These are phyloP conservation scores for Myiotriccus ornatus DNA, from an alignment of 2,797 vertebrate genomes.

Conservation along the genomic window DNA sequence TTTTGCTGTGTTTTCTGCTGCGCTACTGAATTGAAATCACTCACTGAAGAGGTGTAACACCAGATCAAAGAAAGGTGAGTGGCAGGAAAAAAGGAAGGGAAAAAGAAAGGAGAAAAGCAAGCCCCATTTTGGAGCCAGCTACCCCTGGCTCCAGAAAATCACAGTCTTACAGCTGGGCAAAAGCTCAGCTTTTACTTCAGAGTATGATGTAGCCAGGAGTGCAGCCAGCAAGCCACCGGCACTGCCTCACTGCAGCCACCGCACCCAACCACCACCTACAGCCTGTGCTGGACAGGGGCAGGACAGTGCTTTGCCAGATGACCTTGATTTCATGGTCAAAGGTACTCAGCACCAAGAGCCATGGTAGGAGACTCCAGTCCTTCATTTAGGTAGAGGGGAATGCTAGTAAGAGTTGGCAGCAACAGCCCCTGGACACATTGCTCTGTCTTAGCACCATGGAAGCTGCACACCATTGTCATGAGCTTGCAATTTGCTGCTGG, in stretches of 20 bases:
- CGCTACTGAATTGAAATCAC: not conserved
- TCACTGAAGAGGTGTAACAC: not conserved
- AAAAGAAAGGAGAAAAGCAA: not conserved
- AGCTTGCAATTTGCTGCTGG: not conserved
- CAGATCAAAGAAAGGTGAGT: not conserved
- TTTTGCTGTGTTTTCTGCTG: not conserved
- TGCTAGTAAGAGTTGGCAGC: not conserved
- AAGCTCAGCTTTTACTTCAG: not conserved
- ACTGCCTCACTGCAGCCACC: not conserved
- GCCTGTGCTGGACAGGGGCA: not conserved
- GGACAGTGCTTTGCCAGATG: not conserved
- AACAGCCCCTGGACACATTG: not conserved
- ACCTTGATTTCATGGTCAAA: not conserved
- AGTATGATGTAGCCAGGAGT: not conserved
- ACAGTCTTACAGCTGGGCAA: not conserved
- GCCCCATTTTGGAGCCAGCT: not conserved
- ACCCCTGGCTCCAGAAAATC: not conserved
- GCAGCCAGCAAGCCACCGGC: not conserved
- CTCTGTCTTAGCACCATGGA: not conserved
- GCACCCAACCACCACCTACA: no score
- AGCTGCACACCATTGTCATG: accelerated
- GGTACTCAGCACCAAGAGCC: not conserved
- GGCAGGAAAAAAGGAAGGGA: not conserved
- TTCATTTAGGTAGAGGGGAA: not conserved
- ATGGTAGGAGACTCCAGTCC: not conserved